Percentiles rank a stretch among this genome's conserved stretches.
phyloP scores from a whole-genome alignment of 2,113 vertebrate genomes.

The Erythrolamprus reginae region DNA sequence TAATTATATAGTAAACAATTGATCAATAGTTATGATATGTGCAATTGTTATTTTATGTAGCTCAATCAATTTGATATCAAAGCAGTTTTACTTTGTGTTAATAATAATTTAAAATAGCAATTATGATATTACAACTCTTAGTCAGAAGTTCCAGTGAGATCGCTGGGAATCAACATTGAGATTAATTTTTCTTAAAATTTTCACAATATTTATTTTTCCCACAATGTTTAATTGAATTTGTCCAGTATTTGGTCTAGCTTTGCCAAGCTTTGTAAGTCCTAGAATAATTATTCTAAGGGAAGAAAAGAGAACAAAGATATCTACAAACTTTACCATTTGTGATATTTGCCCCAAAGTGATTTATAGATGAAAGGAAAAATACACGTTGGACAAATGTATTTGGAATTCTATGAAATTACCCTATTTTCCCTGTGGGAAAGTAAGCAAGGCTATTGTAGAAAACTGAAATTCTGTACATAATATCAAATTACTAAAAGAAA shows the following conservation, averaged over 20 bases:
- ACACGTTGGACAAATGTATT: neutral
- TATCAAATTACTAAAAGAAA: neutral
- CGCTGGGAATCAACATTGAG: neutral
- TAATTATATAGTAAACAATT: neutral
- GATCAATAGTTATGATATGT: neutral
- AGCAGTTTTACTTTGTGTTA: slow-evolving; percentile 29
- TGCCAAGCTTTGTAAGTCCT: neutral
- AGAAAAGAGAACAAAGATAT: neutral
- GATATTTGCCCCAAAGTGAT: neutral
- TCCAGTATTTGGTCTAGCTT: neutral
- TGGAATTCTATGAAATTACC: neutral
- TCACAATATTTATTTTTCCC: neutral
- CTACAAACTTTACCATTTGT: neutral
- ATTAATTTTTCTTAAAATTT: neutral
- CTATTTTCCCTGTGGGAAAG: neutral
- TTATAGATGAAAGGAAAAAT: neutral
- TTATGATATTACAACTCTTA: neutral
- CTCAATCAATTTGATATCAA: slow-evolving; percentile 31
- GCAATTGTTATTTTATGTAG: neutral
- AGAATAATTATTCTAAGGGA: neutral
- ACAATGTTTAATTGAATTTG: neutral
- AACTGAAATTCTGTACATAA: neutral
- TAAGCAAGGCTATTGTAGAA: neutral
- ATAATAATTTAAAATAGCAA: neutral
- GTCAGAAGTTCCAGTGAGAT: neutral